These are phyloP conservation scores for Pocillopora verrucosa DNA, from an alignment of 64 coral and sea anemone genomes.

Conservation along the genomic window DNA sequence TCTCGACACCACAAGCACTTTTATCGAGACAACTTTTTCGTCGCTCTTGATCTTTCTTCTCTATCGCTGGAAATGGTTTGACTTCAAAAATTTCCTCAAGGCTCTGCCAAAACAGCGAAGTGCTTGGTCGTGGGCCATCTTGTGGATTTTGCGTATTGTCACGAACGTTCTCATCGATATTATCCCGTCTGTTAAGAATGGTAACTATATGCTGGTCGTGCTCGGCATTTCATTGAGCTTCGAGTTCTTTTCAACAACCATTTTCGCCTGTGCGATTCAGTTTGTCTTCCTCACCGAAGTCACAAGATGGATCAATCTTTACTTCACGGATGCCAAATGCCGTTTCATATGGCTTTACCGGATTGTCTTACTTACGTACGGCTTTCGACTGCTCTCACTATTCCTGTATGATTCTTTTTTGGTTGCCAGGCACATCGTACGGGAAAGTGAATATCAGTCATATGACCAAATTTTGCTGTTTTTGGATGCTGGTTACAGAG, in stretches of 20 bases:
- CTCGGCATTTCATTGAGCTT: conserved; percentile 18
- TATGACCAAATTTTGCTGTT: neutral
- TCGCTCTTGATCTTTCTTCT: conserved; percentile 18
- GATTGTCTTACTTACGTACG: conserved; percentile 7
- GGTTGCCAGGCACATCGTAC: neutral
- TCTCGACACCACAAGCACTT: conserved; percentile 18
- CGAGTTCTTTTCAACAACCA: conserved; percentile 31
- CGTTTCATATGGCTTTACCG: neutral
- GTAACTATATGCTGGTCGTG: neutral
- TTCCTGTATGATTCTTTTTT: conserved; percentile 17
- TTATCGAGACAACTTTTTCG: conserved; percentile 17
- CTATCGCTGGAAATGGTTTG: conserved; percentile 19
- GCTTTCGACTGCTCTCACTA: conserved; percentile 8
- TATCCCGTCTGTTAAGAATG: neutral
- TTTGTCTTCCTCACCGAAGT: neutral
- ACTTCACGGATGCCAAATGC: too few species aligned
- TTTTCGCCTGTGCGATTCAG: conserved; percentile 8
- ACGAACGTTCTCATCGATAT: conserved; percentile 19
- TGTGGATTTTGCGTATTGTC: conserved; percentile 21
- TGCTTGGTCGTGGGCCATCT: conserved; percentile 1
- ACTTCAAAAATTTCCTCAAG: conserved; percentile 17
- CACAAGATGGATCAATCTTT: too few species aligned
- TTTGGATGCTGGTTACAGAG: conserved; percentile 20
- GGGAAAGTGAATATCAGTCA: neutral
- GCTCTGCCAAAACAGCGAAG: neutral